phyloP scores from a whole-genome alignment of 1,140 invertebrate genomes.

The Anthonomus grandis region DNA sequence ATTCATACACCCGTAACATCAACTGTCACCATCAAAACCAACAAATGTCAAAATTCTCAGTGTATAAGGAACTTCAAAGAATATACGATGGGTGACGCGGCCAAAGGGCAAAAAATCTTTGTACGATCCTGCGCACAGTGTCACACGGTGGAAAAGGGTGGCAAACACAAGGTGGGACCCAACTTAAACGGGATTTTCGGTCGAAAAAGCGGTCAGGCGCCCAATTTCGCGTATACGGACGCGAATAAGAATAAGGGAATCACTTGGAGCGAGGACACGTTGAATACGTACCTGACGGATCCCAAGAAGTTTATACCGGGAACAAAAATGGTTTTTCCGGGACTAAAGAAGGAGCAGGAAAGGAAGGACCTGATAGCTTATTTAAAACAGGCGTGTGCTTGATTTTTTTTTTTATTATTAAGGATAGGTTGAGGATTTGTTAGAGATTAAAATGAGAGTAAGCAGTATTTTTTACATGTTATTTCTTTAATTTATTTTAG shows the following conservation, averaged over 20 bases:
- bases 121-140: conserved; percentile 84
- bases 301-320: conserved; percentile 83
- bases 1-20: too few species aligned
- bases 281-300: conserved; percentile 69
- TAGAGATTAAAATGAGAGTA: too few species aligned
- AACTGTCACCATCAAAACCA: too few species aligned
- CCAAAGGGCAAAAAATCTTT: conserved; percentile 90
- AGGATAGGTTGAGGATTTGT: neutral
- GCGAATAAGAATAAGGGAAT: conserved; percentile 78
- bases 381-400: conserved; percentile 30
- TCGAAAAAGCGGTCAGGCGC: conserved; percentile 77
- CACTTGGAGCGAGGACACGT: conserved; percentile 61
- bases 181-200: conserved; percentile 84
- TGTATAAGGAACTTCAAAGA: too few species aligned
- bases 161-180: conserved; percentile 86
- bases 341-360: conserved; percentile 73
- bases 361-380: conserved; percentile 73
- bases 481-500: too few species aligned
- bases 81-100: conserved; percentile 74
- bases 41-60: too few species aligned
- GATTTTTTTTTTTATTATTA: neutral
- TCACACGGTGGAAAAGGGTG: conserved; percentile 79
- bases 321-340: conserved; percentile 83
- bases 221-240: conserved; percentile 79
- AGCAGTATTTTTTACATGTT: too few species aligned